phyloP scores from a whole-genome alignment of 2,888 invertebrate genomes.

The Chouioia cunea region DNA sequence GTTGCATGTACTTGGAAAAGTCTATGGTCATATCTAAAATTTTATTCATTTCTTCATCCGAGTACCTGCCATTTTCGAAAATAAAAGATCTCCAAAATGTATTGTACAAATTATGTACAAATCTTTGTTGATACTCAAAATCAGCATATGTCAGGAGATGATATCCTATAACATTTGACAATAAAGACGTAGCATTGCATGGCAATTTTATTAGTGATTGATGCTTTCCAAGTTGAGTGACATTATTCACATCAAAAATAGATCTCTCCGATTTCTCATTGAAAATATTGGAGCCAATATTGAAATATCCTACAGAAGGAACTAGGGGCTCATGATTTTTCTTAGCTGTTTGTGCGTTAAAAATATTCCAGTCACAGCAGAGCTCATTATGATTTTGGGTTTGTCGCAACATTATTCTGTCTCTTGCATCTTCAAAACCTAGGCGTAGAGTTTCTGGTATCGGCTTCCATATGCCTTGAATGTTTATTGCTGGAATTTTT shows the following conservation, averaged over 20 bases:
- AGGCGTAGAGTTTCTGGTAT: constrained; percentile 57
- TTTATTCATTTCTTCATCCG: constrained; percentile 56
- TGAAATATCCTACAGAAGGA: constrained; percentile 62
- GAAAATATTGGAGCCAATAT: constrained; percentile 60
- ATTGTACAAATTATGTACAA: constrained; percentile 63
- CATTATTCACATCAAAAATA: constrained; percentile 61
- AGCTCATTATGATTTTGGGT: constrained; percentile 23
- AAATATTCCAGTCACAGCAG: constrained; percentile 55
- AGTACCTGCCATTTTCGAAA: constrained; percentile 57
- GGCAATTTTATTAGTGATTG: constrained; percentile 60
- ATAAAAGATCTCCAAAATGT: constrained; percentile 62
- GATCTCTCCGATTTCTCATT: constrained; percentile 56
- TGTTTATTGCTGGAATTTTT: constrained; percentile 59
- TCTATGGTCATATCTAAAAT: constrained; percentile 59
- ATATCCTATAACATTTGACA: constrained; percentile 61
- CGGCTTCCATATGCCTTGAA: constrained; percentile 63
- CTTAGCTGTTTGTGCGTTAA: constrained; percentile 21
- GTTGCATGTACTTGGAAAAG: constrained; percentile 64
- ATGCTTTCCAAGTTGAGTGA: constrained; percentile 60
- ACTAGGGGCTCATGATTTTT: constrained; percentile 53
- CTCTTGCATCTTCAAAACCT: constrained; percentile 58
- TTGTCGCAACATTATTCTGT: constrained; percentile 51
- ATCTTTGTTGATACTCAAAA: constrained; percentile 62
- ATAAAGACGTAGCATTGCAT: constrained; percentile 61
- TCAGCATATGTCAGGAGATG: constrained; percentile 64